A percentile compares a stretch with the other conserved stretches of the same genome.
Evolutionary conservation across 2,888 invertebrate species (phyloP).

Genomic region (Clivina fossor): DNA sequence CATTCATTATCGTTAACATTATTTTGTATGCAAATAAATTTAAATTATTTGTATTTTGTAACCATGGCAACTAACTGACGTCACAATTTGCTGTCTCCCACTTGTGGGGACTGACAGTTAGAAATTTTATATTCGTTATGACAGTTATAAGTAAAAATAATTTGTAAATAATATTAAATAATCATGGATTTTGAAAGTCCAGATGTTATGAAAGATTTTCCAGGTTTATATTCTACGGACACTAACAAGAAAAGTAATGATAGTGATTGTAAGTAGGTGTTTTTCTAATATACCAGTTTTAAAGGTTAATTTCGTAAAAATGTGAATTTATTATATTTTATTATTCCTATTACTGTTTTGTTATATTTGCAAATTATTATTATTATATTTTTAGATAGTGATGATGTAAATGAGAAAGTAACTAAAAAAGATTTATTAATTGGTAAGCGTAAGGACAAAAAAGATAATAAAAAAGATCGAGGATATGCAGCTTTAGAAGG

Average conservation of each 20-base stretch:
- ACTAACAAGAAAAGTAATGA: constrained; percentile 75
- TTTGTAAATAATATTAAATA: constrained; percentile 9
- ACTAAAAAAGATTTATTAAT: constrained; percentile 77
- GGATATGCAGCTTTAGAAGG: constrained; percentile 93
- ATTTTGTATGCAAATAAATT: too few species aligned
- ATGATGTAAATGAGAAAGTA: constrained; percentile 76
- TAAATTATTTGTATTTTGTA: constrained; percentile 10
- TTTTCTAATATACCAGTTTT: constrained; percentile 17
- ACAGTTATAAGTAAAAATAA: constrained; percentile 14
- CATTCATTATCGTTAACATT: too few species aligned
- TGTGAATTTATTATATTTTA: constrained; percentile 7
- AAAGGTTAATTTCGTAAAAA: constrained; percentile 2
- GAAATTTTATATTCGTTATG: constrained; percentile 15
- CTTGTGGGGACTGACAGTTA: constrained; percentile 16
- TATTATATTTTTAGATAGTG: constrained; percentile 69
- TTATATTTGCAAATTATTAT: background rate
- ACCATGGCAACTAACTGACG: constrained; percentile 17
- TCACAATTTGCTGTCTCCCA: constrained; percentile 11
- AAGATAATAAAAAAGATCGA: constrained; percentile 80
- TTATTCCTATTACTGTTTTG: background rate
- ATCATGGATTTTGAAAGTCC: constrained; percentile 83
- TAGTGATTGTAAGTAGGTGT: constrained; percentile 81
- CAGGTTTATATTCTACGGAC: constrained; percentile 83
- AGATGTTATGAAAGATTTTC: constrained; percentile 88
- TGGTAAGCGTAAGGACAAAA: constrained; percentile 81